Conservation (phyloP, 2,113 vertebrate species). For the Lynx canadensis region DNA sequence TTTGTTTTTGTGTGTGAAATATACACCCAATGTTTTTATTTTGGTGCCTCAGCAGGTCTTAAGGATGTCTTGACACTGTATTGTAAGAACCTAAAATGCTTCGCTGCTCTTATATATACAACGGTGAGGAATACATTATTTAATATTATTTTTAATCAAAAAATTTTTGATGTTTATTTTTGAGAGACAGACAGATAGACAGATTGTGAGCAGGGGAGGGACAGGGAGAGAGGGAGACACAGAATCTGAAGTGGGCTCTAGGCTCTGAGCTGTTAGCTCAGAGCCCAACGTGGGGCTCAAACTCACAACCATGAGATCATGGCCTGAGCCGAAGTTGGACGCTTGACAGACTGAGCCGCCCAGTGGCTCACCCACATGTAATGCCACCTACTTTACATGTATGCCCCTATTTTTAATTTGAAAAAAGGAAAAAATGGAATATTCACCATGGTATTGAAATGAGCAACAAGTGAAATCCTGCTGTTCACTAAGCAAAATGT, state of each 20-base stretch:
- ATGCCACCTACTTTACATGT: too few species aligned
- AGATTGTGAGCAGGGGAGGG: too few species aligned
- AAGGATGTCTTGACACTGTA: neutral
- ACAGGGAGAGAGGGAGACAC: too few species aligned
- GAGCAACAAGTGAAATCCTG: constrained; percentile 23
- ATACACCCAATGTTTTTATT: neutral
- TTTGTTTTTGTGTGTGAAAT: neutral
- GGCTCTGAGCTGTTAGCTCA: too few species aligned
- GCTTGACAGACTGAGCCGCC: too few species aligned
- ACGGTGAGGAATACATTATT: neutral
- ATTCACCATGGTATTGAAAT: neutral
- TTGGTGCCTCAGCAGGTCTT: neutral
- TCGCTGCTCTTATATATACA: neutral
- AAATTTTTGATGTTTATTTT: too few species aligned
- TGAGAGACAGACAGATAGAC: too few species aligned
- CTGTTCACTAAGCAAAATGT: neutral
- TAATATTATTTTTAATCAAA: neutral
- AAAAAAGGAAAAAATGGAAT: neutral
- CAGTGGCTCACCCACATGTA: too few species aligned
- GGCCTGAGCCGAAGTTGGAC: too few species aligned
- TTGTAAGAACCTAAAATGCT: neutral
- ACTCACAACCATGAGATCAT: too few species aligned
- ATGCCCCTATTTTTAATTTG: neutral
- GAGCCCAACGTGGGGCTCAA: too few species aligned
- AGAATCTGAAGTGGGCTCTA: too few species aligned